These are phyloP conservation scores for Lumbricus terrestris DNA, from an alignment of 2,888 invertebrate genomes.

Conservation along the genomic window DNA sequence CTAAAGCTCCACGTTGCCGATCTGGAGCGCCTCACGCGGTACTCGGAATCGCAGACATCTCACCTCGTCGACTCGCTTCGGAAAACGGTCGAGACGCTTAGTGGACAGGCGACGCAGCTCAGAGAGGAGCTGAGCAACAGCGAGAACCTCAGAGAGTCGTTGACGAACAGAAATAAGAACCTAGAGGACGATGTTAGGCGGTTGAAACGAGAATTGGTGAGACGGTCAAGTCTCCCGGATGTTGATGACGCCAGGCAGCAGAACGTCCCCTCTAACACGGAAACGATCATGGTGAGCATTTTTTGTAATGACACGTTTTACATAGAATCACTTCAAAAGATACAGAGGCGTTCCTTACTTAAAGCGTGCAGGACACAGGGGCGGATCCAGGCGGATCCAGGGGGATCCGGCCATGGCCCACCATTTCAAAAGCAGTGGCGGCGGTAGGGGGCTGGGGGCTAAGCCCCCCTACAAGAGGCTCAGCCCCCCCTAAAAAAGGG, in stretches of 20 bases:
- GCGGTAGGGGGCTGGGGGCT: no score
- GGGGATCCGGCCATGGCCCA: no score
- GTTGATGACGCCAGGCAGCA: neutral
- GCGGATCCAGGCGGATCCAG: no score
- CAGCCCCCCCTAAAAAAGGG: no score
- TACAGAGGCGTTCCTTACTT: no score
- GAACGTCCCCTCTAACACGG: neutral
- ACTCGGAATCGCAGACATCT: neutral
- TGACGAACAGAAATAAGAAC: constrained; percentile 45
- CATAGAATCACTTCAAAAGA: neutral
- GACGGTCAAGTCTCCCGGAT: neutral
- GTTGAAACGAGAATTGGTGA: constrained; percentile 39
- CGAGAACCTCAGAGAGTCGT: constrained; percentile 45
- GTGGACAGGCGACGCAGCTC: constrained; percentile 31
- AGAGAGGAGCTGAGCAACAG: constrained; percentile 44
- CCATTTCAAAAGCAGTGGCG: no score
- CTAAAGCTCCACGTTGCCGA: neutral
- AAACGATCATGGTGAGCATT: neutral
- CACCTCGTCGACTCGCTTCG: neutral
- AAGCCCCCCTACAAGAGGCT: no score
- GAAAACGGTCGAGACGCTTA: neutral
- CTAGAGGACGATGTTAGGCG: constrained; percentile 49
- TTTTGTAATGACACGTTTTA: neutral
- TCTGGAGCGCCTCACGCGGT: neutral
- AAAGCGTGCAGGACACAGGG: no score